A percentile compares a stretch with the other conserved stretches of the same genome.
These are phyloP conservation scores for Dermochelys coriacea DNA, from an alignment of 2,797 vertebrate genomes.

Conservation along the genomic window DNA sequence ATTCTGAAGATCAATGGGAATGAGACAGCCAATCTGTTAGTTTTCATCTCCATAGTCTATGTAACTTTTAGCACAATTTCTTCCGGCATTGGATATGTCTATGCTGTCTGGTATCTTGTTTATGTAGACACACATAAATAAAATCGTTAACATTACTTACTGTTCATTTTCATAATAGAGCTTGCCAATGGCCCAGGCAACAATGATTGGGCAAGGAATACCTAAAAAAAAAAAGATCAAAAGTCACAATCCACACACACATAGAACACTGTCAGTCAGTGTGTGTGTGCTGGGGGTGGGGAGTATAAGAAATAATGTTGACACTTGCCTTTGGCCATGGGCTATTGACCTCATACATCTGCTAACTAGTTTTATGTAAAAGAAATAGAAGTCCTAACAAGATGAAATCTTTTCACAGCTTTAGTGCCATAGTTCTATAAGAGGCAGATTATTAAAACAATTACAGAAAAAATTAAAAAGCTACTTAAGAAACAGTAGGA, in stretches of 20 bases:
- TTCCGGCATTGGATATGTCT: not conserved
- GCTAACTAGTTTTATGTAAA: not conserved
- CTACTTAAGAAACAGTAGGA: not conserved
- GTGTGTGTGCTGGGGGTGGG: not conserved
- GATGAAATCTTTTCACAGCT: not conserved
- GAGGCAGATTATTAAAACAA: not conserved
- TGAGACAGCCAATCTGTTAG: not conserved
- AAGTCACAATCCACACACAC: not conserved
- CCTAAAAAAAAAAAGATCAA: conserved; percentile 79
- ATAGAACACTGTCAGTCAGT: not conserved
- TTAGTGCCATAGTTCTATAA: not conserved
- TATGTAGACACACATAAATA: not conserved
- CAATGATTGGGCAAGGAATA: conserved; percentile 94
- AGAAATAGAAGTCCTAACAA: fast-evolving
- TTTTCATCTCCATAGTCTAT: not conserved
- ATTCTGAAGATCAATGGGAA: not conserved
- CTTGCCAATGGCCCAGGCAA: conserved; percentile 95
- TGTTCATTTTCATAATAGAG: conserved; percentile 96
- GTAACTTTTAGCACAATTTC: not conserved
- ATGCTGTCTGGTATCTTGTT: not conserved
- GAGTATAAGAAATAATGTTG: not conserved
- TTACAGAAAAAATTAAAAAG: not conserved
- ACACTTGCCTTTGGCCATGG: not conserved
- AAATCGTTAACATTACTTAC: conserved; percentile 83
- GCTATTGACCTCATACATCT: not conserved